phyloP scores from a whole-genome alignment of 2,113 vertebrate genomes.

The Etia nguti region DNA sequence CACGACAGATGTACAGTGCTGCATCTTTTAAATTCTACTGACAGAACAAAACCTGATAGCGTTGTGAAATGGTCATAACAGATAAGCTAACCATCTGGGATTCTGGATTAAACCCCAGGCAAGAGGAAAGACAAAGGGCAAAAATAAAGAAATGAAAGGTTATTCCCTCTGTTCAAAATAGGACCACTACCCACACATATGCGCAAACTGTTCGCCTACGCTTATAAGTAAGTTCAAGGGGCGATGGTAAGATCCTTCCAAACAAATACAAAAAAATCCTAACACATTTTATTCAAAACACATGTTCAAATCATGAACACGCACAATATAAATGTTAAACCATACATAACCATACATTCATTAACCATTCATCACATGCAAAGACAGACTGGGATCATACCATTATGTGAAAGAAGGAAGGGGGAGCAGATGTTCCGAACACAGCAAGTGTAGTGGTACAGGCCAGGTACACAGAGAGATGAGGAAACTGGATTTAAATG shows the following conservation, averaged over 20 bases:
- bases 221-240: constrained; percentile 15
- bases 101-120: constrained; percentile 22
- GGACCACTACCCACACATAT: constrained; percentile 22
- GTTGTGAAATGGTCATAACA: constrained; percentile 9
- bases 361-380: neutral
- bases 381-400: neutral
- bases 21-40: neutral
- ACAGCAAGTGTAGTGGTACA: neutral
- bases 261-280: neutral
- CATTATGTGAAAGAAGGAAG: neutral
- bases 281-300: neutral
- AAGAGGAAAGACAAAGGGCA: constrained; percentile 16
- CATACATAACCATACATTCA: neutral
- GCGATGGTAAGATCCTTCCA: neutral
- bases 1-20: neutral
- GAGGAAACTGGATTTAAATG: neutral
- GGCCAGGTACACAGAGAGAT: neutral
- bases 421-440: neutral
- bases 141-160: constrained; percentile 16
- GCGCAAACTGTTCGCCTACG: neutral
- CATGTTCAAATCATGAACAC: neutral
- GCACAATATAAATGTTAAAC: neutral
- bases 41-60: neutral
- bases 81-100: constrained; percentile 12
- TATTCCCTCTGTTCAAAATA: constrained; percentile 20